phyloP scores from a whole-genome alignment of 2,888 invertebrate species.

The Leucophenga montana region DNA sequence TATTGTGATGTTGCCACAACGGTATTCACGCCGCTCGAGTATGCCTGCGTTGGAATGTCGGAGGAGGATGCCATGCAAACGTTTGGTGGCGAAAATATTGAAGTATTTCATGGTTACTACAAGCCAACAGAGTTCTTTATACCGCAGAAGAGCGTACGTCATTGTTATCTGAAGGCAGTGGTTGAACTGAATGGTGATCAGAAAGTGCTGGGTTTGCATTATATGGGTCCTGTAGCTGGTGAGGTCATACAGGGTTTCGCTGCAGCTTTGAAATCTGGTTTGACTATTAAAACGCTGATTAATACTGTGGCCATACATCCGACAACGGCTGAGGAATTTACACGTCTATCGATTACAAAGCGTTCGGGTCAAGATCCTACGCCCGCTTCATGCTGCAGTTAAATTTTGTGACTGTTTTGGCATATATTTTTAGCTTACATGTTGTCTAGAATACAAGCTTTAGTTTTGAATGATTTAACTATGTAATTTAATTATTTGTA shows the following conservation, averaged over 20 bases:
- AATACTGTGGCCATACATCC: conserved; percentile 95
- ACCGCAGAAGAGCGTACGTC: conserved; percentile 87
- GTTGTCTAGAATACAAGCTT: too few species aligned
- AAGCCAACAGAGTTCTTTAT: conserved; percentile 97
- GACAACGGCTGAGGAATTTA: conserved; percentile 94
- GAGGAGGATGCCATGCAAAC: conserved; percentile 85
- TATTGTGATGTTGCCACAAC: conserved; percentile 93
- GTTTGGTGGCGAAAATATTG: conserved; percentile 85
- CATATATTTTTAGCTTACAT: too few species aligned
- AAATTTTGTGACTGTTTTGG: too few species aligned
- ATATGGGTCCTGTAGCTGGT: conserved; percentile 92
- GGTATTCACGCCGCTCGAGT: conserved; percentile 96
- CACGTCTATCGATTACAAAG: conserved; percentile 90
- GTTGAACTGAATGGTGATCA: conserved; percentile 80
- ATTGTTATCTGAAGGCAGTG: conserved; percentile 93
- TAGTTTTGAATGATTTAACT: too few species aligned
- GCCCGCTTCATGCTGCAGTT: conserved; percentile 96
- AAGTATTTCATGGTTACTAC: conserved; percentile 94
- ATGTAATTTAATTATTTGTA: too few species aligned
- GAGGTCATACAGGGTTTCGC: conserved; percentile 96
- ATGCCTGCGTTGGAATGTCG: conserved; percentile 93
- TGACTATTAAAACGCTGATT: conserved; percentile 86
- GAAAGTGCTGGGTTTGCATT: conserved; percentile 89
- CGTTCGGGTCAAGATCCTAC: conserved; percentile 91
- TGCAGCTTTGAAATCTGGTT: conserved; percentile 87